These are phyloP conservation scores for Sciurus vulgaris DNA, from an alignment of 2,797 vertebrate species.

Conservation along the genomic window DNA sequence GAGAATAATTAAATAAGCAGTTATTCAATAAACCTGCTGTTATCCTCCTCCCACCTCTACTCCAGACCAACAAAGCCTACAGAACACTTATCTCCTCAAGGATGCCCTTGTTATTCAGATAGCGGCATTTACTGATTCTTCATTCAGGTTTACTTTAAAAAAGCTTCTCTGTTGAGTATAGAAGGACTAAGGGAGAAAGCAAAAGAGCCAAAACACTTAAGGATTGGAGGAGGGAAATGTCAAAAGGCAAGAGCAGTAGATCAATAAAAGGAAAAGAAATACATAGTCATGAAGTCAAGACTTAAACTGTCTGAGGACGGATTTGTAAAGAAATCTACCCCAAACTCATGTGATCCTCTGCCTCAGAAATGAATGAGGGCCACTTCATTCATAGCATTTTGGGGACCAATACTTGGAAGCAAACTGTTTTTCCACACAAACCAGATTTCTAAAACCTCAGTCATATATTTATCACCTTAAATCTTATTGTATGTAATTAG, in stretches of 20 bases:
- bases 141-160: slow-evolving; percentile 71
- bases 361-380: neutral
- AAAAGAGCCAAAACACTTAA: neutral
- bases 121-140: slow-evolving; percentile 16
- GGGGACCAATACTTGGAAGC: neutral
- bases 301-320: neutral
- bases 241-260: neutral
- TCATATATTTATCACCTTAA: neutral
- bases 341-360: neutral
- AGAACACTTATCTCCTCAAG: slow-evolving; percentile 78
- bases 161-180: neutral
- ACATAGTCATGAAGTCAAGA: neutral
- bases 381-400: slow-evolving; percentile 1
- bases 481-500: neutral
- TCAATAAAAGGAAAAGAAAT: slow-evolving; percentile 31
- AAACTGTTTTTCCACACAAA: neutral
- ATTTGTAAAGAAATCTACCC: slow-evolving; percentile 21
- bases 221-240: neutral
- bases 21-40: slow-evolving; percentile 76
- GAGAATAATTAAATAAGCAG: slow-evolving; percentile 82
- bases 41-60: neutral
- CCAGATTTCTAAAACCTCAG: neutral
- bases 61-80: slow-evolving; percentile 72
- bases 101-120: slow-evolving; percentile 48
- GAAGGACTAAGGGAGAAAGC: neutral